Percentiles rank a stretch among this genome's conserved stretches.
Evolutionary conservation across 2,797 vertebrate species (phyloP).

Genomic region (Fistularia commersonii): DNA sequence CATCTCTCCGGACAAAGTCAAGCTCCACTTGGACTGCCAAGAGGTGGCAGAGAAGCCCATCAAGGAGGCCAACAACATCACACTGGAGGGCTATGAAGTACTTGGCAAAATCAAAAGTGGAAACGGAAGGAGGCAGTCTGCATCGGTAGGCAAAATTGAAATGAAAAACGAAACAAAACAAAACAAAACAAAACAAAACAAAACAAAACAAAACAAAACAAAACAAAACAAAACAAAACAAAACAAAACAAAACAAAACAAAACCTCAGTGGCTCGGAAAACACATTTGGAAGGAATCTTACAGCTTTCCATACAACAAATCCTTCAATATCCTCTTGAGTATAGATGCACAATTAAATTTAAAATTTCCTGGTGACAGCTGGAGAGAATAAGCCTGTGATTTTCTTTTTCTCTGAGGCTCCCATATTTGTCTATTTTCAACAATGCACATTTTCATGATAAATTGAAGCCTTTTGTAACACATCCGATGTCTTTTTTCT

Average conservation of each 20-base stretch:
- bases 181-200: not conserved
- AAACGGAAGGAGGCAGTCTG: slow-evolving; percentile 84
- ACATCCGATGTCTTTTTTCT: slow-evolving; percentile 34
- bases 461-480: slow-evolving; percentile 66
- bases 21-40: slow-evolving; percentile 92
- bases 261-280: slow-evolving; percentile 24
- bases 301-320: slow-evolving; percentile 27
- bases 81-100: slow-evolving; percentile 91
- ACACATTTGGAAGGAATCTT: slow-evolving; percentile 21
- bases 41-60: slow-evolving; percentile 92
- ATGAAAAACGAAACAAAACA: too few relatives aligned
- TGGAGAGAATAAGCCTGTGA: slow-evolving; percentile 15
- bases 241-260: too few relatives aligned
- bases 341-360: slow-evolving; percentile 29
- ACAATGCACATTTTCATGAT: slow-evolving; percentile 36
- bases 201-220: not conserved
- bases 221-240: not conserved
- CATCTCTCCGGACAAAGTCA: slow-evolving; percentile 88
- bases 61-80: slow-evolving; percentile 91
- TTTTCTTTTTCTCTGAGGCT: slow-evolving; percentile 26
- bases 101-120: slow-evolving; percentile 87
- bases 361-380: slow-evolving; percentile 11
- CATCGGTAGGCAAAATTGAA: slow-evolving; percentile 80
- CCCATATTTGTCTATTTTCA: slow-evolving; percentile 36
- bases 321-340: slow-evolving; percentile 28